Evolutionary conservation across 2,888 invertebrate species (phyloP).

Genomic region (Lepidonotus clava): DNA sequence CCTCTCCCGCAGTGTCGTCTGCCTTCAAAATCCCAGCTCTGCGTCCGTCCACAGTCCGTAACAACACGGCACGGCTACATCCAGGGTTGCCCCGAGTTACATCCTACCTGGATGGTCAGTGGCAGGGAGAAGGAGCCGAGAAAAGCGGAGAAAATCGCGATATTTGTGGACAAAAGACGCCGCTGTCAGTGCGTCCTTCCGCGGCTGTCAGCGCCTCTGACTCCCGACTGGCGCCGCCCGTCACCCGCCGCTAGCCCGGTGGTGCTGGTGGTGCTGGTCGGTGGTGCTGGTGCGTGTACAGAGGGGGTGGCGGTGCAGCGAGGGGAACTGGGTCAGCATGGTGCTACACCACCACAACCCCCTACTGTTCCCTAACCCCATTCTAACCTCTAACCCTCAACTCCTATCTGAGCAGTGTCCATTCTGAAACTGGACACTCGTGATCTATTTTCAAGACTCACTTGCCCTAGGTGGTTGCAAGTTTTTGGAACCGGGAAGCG

Average conservation of each 20-base stretch:
- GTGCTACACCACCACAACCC: neutral
- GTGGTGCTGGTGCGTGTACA: neutral
- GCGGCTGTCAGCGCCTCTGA: constrained; percentile 13
- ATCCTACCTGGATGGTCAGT: neutral
- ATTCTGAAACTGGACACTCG: no score
- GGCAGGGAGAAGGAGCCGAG: neutral
- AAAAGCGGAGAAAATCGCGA: neutral
- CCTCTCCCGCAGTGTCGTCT: no score
- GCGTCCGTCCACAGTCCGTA: neutral
- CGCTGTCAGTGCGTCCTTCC: neutral
- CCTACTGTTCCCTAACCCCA: neutral
- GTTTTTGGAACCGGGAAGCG: no score
- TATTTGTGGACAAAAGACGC: neutral
- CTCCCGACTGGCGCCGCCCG: neutral
- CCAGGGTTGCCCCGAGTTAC: neutral
- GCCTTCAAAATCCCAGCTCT: neutral
- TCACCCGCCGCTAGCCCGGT: neutral
- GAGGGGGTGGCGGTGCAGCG: no score
- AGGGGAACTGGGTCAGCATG: no score
- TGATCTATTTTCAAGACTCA: no score
- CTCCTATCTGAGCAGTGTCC: neutral
- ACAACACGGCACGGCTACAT: neutral
- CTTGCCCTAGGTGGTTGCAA: no score
- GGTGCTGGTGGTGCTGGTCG: neutral
- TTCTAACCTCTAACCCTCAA: neutral